Evolutionary conservation across 2,113 vertebrate species (phyloP).

Genomic region (Alouatta palliata): DNA sequence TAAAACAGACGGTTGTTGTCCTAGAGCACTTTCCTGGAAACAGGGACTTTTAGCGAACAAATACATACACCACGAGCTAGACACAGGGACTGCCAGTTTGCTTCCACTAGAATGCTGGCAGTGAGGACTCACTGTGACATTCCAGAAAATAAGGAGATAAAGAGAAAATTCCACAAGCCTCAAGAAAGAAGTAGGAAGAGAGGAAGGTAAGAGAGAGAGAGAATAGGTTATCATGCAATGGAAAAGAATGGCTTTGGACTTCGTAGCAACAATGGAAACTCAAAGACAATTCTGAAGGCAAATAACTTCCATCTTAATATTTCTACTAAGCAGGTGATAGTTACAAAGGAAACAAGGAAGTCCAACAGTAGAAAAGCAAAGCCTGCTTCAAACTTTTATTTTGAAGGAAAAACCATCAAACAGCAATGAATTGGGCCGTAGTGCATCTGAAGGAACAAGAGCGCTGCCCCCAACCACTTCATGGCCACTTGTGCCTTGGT

Average conservation of each 20-base stretch:
- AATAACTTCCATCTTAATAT: background rate
- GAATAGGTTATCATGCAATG: background rate
- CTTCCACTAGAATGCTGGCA: background rate
- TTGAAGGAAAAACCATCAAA: background rate
- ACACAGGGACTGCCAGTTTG: background rate
- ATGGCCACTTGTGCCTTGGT: background rate
- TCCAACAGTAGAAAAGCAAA: background rate
- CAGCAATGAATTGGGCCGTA: background rate
- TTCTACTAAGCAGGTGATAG: background rate
- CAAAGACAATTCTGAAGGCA: background rate
- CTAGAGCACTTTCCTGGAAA: background rate
- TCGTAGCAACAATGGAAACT: background rate
- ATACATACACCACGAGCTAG: background rate
- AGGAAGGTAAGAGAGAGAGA: background rate
- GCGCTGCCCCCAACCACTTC: background rate
- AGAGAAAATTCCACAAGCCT: conserved; percentile 1
- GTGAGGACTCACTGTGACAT: background rate
- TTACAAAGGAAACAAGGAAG: background rate
- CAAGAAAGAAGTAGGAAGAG: background rate
- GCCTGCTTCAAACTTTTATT: background rate
- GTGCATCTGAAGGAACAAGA: background rate
- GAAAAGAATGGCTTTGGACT: background rate
- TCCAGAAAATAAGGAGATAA: background rate
- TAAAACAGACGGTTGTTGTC: background rate
- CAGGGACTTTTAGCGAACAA: background rate